Evolutionary conservation across 1,140 invertebrate species (phyloP).

Genomic region (Coelopa frigida): DNA sequence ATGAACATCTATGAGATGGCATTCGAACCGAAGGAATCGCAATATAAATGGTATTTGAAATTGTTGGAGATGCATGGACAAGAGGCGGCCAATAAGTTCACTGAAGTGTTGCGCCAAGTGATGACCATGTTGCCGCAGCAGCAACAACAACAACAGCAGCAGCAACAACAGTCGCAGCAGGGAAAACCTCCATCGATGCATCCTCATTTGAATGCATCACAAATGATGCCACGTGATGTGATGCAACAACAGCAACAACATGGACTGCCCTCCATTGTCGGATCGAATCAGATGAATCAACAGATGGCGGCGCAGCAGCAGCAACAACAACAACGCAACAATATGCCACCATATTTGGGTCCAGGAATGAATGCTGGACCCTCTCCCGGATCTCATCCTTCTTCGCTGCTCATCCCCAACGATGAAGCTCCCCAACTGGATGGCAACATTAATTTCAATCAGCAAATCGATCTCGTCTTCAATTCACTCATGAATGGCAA

Average conservation of each 20-base stretch:
- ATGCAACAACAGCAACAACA: slow-evolving; percentile 9
- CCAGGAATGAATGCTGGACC: background rate
- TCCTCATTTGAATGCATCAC: no score
- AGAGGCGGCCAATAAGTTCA: slow-evolving; percentile 41
- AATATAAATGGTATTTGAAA: slow-evolving; percentile 42
- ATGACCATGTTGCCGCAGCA: slow-evolving; percentile 23
- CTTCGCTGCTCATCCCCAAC: background rate
- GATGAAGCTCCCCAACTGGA: slow-evolving; percentile 31
- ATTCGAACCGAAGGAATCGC: slow-evolving; percentile 39
- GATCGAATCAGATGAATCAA: slow-evolving; percentile 24
- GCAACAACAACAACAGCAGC: slow-evolving; percentile 26
- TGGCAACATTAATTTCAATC: slow-evolving; percentile 36
- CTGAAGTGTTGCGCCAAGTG: slow-evolving; percentile 38
- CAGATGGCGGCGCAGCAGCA: slow-evolving; percentile 22
- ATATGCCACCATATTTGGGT: slow-evolving; percentile 6
- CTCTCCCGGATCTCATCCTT: background rate
- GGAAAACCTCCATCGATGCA: slow-evolving; percentile 26
- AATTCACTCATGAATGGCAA: slow-evolving; percentile 43
- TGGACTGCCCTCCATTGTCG: no score
- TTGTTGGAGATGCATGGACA: slow-evolving; percentile 39
- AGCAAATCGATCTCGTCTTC: slow-evolving; percentile 42
- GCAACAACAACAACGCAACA: slow-evolving; percentile 22
- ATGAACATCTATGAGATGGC: slow-evolving; percentile 44
- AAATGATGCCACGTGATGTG: background rate
- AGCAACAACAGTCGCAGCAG: slow-evolving; percentile 20